Conservation (phyloP, 2,888 invertebrate genomes). For the Dicyrtoma fusca region DNA sequence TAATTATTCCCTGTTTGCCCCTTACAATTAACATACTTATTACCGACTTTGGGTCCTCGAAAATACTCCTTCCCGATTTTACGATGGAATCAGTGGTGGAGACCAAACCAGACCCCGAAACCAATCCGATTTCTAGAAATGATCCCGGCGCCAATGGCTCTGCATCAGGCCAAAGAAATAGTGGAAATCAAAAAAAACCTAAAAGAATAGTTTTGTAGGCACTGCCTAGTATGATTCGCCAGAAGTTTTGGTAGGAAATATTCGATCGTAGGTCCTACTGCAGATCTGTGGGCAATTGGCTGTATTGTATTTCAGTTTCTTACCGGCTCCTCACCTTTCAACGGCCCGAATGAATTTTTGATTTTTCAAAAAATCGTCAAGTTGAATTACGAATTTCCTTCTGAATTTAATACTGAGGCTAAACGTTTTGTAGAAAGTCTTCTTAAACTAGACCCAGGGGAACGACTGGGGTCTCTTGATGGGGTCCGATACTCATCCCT, state of each 20-base stretch:
- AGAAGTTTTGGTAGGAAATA: conserved; percentile 80
- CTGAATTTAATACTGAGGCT: conserved; percentile 84
- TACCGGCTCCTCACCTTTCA: conserved; percentile 88
- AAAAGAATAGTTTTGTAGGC: conserved; percentile 90
- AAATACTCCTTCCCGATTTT: conserved; percentile 66
- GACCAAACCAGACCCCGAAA: neutral
- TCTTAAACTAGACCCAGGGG: conserved; percentile 71
- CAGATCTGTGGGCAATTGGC: conserved; percentile 97
- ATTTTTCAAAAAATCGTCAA: conserved; percentile 94
- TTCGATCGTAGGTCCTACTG: conserved; percentile 69
- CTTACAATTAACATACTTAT: conserved; percentile 93
- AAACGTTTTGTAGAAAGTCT: conserved; percentile 85
- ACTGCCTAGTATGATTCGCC: conserved; percentile 99
- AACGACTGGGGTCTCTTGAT: conserved; percentile 82
- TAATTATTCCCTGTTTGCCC: too few relatives aligned
- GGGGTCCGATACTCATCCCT: conserved; percentile 76
- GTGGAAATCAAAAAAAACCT: conserved; percentile 52
- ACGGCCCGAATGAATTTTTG: conserved; percentile 86
- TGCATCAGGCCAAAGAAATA: too few relatives aligned
- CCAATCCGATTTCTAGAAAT: too few relatives aligned
- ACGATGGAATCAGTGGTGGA: too few relatives aligned
- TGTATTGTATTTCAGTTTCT: conserved; percentile 98
- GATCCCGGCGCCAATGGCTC: too few relatives aligned
- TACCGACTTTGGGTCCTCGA: conserved; percentile 96
- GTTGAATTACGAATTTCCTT: conserved; percentile 88